Conservation (phyloP, 2,888 invertebrate genomes). For the Caenorhabditis japonica region DNA sequence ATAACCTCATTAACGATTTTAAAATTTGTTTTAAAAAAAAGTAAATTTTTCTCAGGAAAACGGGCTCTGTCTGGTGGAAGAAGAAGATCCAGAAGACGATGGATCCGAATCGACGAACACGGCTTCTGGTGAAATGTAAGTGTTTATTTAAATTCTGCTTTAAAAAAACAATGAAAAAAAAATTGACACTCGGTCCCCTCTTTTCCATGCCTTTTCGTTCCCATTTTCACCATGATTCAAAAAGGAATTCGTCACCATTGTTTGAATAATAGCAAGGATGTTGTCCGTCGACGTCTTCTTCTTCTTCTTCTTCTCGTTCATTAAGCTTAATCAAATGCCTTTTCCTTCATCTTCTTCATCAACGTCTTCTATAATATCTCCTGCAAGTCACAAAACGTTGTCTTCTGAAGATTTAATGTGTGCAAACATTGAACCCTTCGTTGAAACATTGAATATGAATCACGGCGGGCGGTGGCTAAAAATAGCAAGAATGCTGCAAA, state of each 20-base stretch:
- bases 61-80: slow-evolving; percentile 79
- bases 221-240: neutral
- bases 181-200: neutral
- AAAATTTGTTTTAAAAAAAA: neutral
- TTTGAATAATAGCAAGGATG: slow-evolving; percentile 30
- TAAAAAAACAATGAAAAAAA: too few relatives aligned
- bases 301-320: too few relatives aligned
- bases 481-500: too few relatives aligned
- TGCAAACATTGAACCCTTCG: slow-evolving; percentile 7
- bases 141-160: slow-evolving; percentile 4
- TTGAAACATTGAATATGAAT: slow-evolving; percentile 48
- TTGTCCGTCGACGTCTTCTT: slow-evolving; percentile 32
- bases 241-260: slow-evolving; percentile 32
- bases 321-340: slow-evolving; percentile 54
- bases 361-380: neutral
- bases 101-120: slow-evolving; percentile 63
- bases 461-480: slow-evolving; percentile 9
- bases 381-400: neutral
- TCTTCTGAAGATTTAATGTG: slow-evolving; percentile 17
- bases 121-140: slow-evolving; percentile 68
- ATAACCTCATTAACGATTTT: too few relatives aligned
- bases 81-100: slow-evolving; percentile 79
- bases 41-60: slow-evolving; percentile 71
- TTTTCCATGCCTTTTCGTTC: neutral
- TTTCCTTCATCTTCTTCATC: slow-evolving; percentile 9